Evolutionary conservation across 2,888 invertebrate genomes (phyloP), one percentile per base, ranked within the genome.

Genomic region (Cyclophora punctaria): DNA sequence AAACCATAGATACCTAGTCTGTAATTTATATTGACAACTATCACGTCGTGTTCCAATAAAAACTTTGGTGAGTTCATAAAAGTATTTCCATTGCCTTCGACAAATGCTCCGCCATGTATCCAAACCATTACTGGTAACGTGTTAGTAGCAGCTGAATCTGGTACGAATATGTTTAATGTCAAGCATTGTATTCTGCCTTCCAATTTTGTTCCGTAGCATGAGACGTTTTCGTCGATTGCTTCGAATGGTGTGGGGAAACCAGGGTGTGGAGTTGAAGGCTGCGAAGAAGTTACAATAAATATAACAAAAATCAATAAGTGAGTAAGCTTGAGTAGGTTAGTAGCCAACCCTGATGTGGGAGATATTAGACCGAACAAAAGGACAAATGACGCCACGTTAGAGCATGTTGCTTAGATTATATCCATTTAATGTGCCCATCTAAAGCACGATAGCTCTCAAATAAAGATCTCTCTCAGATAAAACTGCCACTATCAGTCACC

Each of bases 1-100:
- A 74, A 75, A 0, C 75, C 75, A 46, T 71, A 73, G 2, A 64
- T 59, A 0, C 69, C 69, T 2, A 72, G 4, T 45, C 75, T 57
- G 35, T 74, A 76, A 45, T 74, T 73, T 0, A 73, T 7, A 0
- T 64, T 62, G 0, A 76, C 68, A 1, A 68, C 45, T 3, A 73
- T 60, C 0, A 73, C 56, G 7, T 70, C 64, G 35, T 70, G 63
- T 33, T 56, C 50, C 1, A 72, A 53, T 20, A 75, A 51, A 44
- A 59, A 62, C 40, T 54, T 61, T 0, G 69, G 20, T 20, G 20
- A 20, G 20, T 20, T 20, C 20, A 20, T 20, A 20, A 20, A 20
- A 20, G 20, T 20, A 34, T 34, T 34, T 3, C 34, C 44, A 44
- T 6, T 5, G 34, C 44, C 44, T 4, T 6, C 20, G 5, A 34